A percentile compares a stretch with the other conserved stretches of the same genome.
Conservation (phyloP, 2,888 invertebrate genomes). For the Oeneis ivallda region DNA sequence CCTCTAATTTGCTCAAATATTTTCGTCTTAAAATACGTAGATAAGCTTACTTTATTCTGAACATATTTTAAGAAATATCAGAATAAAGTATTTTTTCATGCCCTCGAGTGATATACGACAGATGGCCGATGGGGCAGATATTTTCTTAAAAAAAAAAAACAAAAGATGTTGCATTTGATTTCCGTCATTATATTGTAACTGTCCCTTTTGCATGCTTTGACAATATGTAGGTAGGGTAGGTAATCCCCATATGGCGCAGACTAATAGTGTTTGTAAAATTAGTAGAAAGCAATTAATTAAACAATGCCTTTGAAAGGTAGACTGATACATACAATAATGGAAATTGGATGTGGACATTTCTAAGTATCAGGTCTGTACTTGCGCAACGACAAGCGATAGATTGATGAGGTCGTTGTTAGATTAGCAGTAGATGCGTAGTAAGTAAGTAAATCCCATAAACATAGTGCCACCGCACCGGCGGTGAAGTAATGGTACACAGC, state of each 20-base stretch:
- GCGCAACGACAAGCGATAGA: slow-evolving; percentile 8
- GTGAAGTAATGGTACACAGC: no score
- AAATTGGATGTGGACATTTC: slow-evolving; percentile 21
- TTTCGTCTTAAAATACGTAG: neutral
- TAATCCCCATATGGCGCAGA: neutral
- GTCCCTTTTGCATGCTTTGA: neutral
- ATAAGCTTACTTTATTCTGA: neutral
- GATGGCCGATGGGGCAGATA: no score
- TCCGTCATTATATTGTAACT: neutral
- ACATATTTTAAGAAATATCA: no score
- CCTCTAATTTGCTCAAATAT: slow-evolving; percentile 8
- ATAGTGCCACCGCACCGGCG: no score
- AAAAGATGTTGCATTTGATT: neutral
- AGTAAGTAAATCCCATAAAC: no score
- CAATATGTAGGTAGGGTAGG: neutral
- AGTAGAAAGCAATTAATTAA: slow-evolving; percentile 17
- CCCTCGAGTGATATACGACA: no score
- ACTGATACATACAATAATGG: slow-evolving; percentile 7
- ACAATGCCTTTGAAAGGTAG: slow-evolving; percentile 1
- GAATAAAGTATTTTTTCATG: no score
- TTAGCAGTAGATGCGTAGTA: neutral
- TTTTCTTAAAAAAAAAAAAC: no score
- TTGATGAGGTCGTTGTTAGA: slow-evolving; percentile 9
- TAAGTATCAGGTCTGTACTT: neutral
- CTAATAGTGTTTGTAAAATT: neutral